Evolutionary conservation across 2,797 vertebrate genomes (phyloP).

Genomic region (Odontamblyopus rebecca): DNA sequence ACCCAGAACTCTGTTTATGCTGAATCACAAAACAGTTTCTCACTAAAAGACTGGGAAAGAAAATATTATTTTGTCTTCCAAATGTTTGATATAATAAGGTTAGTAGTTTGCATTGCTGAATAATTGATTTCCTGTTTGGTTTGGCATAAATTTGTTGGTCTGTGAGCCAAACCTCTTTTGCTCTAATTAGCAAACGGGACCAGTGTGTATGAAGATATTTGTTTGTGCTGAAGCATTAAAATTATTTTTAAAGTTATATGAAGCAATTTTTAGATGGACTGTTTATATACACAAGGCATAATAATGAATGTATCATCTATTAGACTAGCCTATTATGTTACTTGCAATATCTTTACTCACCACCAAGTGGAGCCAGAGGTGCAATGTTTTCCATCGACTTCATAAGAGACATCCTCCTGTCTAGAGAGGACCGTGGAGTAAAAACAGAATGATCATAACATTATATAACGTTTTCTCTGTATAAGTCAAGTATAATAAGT

Average conservation of each 20-base stretch:
- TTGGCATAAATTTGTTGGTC: constrained; percentile 30
- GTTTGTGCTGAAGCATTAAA: not conserved
- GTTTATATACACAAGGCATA: not conserved
- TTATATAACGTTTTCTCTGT: too few relatives aligned
- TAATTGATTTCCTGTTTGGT: constrained; percentile 38
- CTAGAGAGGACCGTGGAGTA: not conserved
- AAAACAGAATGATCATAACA: too few relatives aligned
- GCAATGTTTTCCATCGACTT: not conserved
- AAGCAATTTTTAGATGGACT: not conserved
- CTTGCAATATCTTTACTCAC: constrained; percentile 10
- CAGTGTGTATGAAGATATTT: not conserved
- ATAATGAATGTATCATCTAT: not conserved
- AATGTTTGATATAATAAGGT: not conserved
- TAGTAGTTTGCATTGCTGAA: constrained; percentile 1
- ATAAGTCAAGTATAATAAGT: too few relatives aligned
- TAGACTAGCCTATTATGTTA: not conserved
- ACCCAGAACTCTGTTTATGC: not conserved
- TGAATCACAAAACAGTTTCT: not conserved
- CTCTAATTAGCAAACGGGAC: constrained; percentile 47
- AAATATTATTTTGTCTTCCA: not conserved
- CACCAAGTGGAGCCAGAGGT: constrained; percentile 39
- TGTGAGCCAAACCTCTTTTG: constrained; percentile 51
- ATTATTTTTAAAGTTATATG: not conserved
- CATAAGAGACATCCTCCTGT: too few relatives aligned
- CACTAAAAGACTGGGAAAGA: not conserved